Percentiles rank a stretch among this genome's conserved stretches.
These are phyloP conservation scores for Eulemur coronatus DNA, from an alignment of 2,797 vertebrate genomes.

Conservation along the genomic window DNA sequence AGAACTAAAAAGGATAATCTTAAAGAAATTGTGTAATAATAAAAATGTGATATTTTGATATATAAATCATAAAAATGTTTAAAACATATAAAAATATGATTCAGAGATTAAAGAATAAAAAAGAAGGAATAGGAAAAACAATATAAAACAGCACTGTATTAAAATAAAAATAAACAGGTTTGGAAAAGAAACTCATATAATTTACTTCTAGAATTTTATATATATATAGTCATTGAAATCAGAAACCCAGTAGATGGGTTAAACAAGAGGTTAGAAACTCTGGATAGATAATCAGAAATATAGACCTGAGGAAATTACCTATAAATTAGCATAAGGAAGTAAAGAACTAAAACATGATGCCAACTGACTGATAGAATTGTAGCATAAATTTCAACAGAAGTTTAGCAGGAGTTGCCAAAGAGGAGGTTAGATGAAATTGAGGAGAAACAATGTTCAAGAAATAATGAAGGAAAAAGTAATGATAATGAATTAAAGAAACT, in stretches of 20 bases:
- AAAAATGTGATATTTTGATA: not conserved
- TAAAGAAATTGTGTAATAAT: not conserved
- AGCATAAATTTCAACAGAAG: not conserved
- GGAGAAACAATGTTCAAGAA: not conserved
- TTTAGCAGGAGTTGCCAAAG: not conserved
- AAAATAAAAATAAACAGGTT: not conserved
- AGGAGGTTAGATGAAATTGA: not conserved
- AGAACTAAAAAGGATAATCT: not conserved
- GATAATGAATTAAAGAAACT: not conserved
- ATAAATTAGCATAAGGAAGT: not conserved
- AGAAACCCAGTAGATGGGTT: not conserved
- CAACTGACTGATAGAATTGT: not conserved
- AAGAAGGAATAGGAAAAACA: not conserved
- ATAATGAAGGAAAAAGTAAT: not conserved
- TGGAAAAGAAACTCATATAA: not conserved
- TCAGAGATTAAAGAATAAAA: not conserved
- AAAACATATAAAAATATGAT: not conserved
- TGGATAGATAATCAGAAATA: not conserved
- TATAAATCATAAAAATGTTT: not conserved
- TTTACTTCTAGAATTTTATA: not conserved
- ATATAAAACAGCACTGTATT: not conserved
- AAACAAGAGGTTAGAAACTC: not conserved
- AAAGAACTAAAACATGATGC: not conserved
- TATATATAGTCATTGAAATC: not conserved
- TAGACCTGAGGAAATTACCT: not conserved